These are phyloP conservation scores for Teleopsis dalmanni DNA, from an alignment of 1,140 invertebrate genomes.

Conservation along the genomic window DNA sequence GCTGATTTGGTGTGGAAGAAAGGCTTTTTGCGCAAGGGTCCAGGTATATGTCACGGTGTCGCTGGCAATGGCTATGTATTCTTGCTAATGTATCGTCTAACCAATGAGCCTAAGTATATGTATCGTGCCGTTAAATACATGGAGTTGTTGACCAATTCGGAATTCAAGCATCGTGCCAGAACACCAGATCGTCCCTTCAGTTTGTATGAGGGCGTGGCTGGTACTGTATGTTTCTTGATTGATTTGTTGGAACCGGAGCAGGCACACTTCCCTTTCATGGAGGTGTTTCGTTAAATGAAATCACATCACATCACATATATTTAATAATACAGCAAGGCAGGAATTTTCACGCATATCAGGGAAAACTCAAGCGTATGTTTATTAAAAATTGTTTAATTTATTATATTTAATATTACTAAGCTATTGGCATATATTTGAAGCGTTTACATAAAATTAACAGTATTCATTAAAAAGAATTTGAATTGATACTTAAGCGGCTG, in stretches of 20 bases:
- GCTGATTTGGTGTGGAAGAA: slow-evolving; percentile 72
- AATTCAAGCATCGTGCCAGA: slow-evolving; percentile 61
- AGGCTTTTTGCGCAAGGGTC: slow-evolving; percentile 74
- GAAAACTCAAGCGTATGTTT: slow-evolving; percentile 4
- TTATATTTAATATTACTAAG: background rate
- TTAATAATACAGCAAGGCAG: background rate
- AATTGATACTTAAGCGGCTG: too few species aligned
- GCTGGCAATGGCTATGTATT: slow-evolving; percentile 82
- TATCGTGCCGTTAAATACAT: slow-evolving; percentile 70
- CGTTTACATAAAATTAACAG: too few species aligned
- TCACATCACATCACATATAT: background rate
- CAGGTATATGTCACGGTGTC: slow-evolving; percentile 77
- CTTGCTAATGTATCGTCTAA: slow-evolving; percentile 69
- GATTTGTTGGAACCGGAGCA: slow-evolving; percentile 67
- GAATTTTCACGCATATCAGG: slow-evolving; percentile 5
- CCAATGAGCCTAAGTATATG: slow-evolving; percentile 61
- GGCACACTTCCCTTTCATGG: slow-evolving; percentile 78
- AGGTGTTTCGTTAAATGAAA: slow-evolving; percentile 54
- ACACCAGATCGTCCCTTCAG: slow-evolving; percentile 75
- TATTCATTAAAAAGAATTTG: too few species aligned
- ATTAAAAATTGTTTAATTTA: slow-evolving; percentile 2
- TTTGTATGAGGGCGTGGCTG: slow-evolving; percentile 79
- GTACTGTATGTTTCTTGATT: slow-evolving; percentile 71
- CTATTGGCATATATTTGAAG: background rate
- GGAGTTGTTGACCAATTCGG: slow-evolving; percentile 60